A percentile compares a stretch with the other conserved stretches of the same genome.
Evolutionary conservation across 35 echinoderm and acorn worm genomes (phyloP).

Genomic region (Patiria miniata): DNA sequence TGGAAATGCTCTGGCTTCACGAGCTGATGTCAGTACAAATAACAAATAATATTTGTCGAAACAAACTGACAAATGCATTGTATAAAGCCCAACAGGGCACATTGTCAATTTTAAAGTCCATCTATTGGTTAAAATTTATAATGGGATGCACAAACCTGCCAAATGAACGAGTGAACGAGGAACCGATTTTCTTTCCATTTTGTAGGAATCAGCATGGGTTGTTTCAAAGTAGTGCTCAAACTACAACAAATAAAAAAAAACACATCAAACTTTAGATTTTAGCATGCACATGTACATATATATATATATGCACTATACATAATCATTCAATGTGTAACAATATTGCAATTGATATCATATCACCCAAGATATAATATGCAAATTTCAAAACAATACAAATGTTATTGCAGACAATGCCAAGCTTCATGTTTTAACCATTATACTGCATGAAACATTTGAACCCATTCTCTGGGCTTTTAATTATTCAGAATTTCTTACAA

Average conservation of each 20-base stretch:
- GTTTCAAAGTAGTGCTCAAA: constrained; percentile 96
- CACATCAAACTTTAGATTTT: neutral
- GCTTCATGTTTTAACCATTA: too few relatives aligned
- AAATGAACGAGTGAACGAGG: constrained; percentile 78
- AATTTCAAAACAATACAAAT: too few relatives aligned
- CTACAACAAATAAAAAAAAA: constrained; percentile 43
- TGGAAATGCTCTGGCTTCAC: constrained; percentile 75
- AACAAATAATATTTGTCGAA: neutral
- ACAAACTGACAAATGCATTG: neutral
- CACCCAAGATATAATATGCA: too few relatives aligned
- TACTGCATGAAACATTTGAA: too few relatives aligned
- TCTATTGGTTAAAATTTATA: neutral
- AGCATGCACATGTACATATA: too few relatives aligned
- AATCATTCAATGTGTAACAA: too few relatives aligned
- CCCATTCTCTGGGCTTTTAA: too few relatives aligned
- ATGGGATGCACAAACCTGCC: constrained; percentile 47
- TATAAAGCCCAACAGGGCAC: too few relatives aligned
- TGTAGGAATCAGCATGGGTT: constrained; percentile 73
- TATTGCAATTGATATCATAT: too few relatives aligned
- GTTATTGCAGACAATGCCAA: too few relatives aligned
- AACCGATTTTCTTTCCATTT: constrained; percentile 62
- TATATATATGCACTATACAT: too few relatives aligned
- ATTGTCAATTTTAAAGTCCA: neutral
- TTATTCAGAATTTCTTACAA: too few relatives aligned
- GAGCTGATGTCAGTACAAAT: constrained; percentile 41